phyloP scores from a whole-genome alignment of 2,888 invertebrate genomes.

The Diarsia rubi region DNA sequence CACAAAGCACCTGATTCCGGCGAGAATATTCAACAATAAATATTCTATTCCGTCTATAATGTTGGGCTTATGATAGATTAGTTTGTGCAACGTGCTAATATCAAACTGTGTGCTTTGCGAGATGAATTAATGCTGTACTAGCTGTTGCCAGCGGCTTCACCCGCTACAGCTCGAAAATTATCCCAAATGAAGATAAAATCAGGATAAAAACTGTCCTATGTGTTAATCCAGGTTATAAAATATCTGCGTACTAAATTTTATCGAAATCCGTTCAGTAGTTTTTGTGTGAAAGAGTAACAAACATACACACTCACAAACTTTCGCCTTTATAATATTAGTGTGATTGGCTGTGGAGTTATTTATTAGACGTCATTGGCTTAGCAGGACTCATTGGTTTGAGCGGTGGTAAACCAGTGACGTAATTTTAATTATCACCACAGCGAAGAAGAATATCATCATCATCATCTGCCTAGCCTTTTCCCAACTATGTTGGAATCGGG shows the following conservation, averaged over 20 bases:
- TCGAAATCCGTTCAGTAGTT: too few species aligned
- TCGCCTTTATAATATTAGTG: too few species aligned
- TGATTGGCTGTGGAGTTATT: slow-evolving; percentile 48
- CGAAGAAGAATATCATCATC: background rate
- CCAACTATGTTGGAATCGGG: background rate
- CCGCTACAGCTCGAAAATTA: too few species aligned
- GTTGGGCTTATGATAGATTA: slow-evolving; percentile 51
- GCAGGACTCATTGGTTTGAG: background rate
- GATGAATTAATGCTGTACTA: slow-evolving; percentile 44
- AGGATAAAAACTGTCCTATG: too few species aligned
- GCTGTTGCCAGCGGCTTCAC: too few species aligned
- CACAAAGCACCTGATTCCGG: slow-evolving; percentile 3
- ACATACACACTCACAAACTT: too few species aligned
- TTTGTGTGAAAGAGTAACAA: too few species aligned
- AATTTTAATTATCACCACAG: background rate
- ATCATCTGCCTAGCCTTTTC: background rate
- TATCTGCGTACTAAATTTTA: too few species aligned
- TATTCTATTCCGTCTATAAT: slow-evolving; percentile 39
- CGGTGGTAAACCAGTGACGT: background rate
- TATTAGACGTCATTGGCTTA: slow-evolving; percentile 10
- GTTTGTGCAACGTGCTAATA: slow-evolving; percentile 43
- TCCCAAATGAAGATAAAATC: too few species aligned
- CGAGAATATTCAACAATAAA: slow-evolving; percentile 45
- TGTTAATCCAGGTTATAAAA: too few species aligned
- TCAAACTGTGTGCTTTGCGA: slow-evolving; percentile 38